Base-by-base conservation (phyloP, 2,113 vertebrate genomes). In the Cercocebus atys region DNA sequence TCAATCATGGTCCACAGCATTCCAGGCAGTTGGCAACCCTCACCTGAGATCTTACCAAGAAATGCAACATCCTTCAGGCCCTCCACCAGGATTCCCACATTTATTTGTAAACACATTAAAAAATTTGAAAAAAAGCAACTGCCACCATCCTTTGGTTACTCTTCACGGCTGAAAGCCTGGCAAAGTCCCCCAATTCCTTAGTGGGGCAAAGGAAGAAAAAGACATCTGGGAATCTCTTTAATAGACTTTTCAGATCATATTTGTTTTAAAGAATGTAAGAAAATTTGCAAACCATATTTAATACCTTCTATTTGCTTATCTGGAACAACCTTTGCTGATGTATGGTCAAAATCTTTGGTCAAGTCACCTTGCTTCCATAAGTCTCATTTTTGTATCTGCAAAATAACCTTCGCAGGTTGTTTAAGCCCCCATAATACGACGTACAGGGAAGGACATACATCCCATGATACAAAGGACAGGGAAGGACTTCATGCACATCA, bases 121-220 rank as follows among this genome's bases (percentile, higher is more conserved):
- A 50, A 87, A 30, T 38, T 6, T 57, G 17, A 25, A 93, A 89
- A 25, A 93, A 89, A 89, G 9, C 18, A 43, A 43, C 1, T 14
- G 5, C 0, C n/a, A 35, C 47, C 47, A 52, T 9, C 13, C 25
- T 81, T 64, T 55, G 16, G 32, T 20, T 27, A n/a, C n/a, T n/a
- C n/a, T n/a, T n/a, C n/a, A n/a, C n/a, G n/a, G 8, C 40, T n/a
- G 2, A 10, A 91, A 23, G n/a, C 23, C 9, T 73, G 18, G 18
- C 16, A 83, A 16, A 93, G 61, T 38, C 38, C 8, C 20, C 25
- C 83, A n/a, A n/a, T n/a, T 27, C 5, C 27, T 66, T 30, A 8
- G 16, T 38, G 3, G 7, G 23, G 40, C 17, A 9, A 9, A 6
- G 8, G 3, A 32, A 72, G 27, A 11, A 4, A 4, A 14, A 35